These are phyloP conservation scores for Paguma larvata DNA, from an alignment of 2,797 vertebrate genomes.

Conservation along the genomic window DNA sequence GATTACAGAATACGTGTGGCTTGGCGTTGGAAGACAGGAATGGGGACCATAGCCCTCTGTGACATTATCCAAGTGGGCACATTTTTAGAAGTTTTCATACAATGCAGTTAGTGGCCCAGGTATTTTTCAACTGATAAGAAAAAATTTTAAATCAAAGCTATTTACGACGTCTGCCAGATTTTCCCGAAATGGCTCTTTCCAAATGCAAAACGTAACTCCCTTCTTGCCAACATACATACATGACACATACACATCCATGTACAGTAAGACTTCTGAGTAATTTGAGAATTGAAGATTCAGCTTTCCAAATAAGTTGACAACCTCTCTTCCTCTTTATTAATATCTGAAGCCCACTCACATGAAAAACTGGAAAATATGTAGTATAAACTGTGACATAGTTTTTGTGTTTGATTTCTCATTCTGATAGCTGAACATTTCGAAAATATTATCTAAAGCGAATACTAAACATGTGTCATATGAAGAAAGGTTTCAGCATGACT, in stretches of 20 bases:
- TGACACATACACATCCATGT: background rate
- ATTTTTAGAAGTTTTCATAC: conserved; percentile 38
- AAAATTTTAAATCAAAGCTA: conserved; percentile 14
- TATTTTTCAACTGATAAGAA: conserved; percentile 41
- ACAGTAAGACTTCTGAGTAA: background rate
- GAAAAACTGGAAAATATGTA: background rate
- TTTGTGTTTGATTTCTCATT: conserved; percentile 39
- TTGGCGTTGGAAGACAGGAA: background rate
- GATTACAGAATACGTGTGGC: background rate
- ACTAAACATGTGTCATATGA: background rate
- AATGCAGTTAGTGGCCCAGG: background rate
- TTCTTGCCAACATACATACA: background rate
- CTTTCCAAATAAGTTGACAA: background rate
- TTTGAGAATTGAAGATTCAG: conserved; percentile 13
- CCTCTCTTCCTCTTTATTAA: background rate
- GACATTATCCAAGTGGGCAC: background rate
- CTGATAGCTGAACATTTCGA: background rate
- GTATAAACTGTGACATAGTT: background rate
- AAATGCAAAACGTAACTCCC: background rate
- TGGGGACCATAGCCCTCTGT: background rate
- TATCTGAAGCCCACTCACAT: background rate
- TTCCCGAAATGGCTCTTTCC: conserved; percentile 36
- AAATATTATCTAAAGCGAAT: background rate
- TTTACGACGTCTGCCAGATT: background rate
- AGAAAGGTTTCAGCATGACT: conserved; percentile 15